Base-by-base conservation (phyloP, 2,888 invertebrate species). In the Melieria picta region DNA sequence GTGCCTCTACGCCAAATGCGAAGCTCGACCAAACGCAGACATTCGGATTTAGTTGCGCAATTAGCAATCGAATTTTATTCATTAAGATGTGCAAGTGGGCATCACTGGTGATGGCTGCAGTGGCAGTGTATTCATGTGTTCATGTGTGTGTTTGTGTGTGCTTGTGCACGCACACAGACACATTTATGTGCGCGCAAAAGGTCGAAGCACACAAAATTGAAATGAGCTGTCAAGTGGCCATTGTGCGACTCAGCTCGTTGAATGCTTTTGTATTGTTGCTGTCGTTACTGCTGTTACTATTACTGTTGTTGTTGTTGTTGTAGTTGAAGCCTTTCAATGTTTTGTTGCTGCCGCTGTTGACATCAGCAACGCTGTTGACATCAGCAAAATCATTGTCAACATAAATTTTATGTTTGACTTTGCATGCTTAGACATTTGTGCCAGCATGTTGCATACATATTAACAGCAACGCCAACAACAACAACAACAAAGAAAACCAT, bases 381-480 rank as follows among this genome's bases (percentile, higher is more conserved):
- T 60, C 72, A 69, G 57, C 72, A 66, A 66, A 60, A 69, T 65
- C 65, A 63, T 50, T 62, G 67, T 58, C 73, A 56, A 65, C 13
- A 50, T 48, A 47, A 30, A 13, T 47, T 57, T 66, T 57, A 10
- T 61, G 58, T 72, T 72, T 68, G 60, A 63, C 64, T 63, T 69
- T 52, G n/a, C 13, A 13, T 52, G 52, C 64, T 42, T 5, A 30
- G 10, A 65, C 43, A 11, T 46, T 58, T 43, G 30, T 57, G 60
- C 68, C 10, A 13, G 46, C 11, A 30, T 68, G 47, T 61, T 50
- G 68, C 50, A 60, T 58, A 30, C 61, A 61, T 16, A 60, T 68
- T n/a, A 68, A 57, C 60, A 50, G 3, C 10, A 30, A 43, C 45
- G 16, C 16, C 16, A 16, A 16, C 16, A 16, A 1, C 16, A 16